Evolutionary conservation across 2,888 invertebrate species (phyloP).

Genomic region (Tipula confusa): DNA sequence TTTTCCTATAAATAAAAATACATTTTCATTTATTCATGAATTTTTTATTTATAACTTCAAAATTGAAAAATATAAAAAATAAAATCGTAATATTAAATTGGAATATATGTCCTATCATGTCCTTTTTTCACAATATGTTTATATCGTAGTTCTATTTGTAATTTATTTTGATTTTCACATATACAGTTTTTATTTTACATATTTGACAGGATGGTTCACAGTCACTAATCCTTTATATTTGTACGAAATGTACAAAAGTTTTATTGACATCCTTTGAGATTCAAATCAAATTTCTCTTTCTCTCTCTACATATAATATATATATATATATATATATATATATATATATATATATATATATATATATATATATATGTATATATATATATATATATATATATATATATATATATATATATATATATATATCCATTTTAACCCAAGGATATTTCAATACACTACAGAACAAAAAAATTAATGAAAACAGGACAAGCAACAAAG

Average conservation of each 20-base stretch:
- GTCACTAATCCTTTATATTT: not conserved
- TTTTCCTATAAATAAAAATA: slow-evolving; percentile 7
- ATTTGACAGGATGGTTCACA: not conserved
- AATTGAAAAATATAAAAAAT: not conserved
- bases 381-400: not conserved
- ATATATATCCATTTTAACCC: not conserved
- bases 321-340: too few relatives aligned
- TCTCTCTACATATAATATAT: too few relatives aligned
- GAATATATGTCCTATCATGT: slow-evolving; percentile 1
- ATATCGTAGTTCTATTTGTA: not conserved
- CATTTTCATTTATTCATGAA: slow-evolving; percentile 1
- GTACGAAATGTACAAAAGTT: not conserved
- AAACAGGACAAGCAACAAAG: slow-evolving; percentile 25
- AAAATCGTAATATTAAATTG: slow-evolving; percentile 6
- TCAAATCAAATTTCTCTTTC: not conserved
- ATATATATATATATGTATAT: not conserved
- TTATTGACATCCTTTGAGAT: not conserved
- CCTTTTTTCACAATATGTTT: not conserved
- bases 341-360: not conserved
- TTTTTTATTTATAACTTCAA: not conserved
- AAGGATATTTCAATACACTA: not conserved
- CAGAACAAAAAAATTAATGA: not conserved
- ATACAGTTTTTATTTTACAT: not conserved
- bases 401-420: not conserved
- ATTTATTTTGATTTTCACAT: not conserved